phyloP scores from a whole-genome alignment of 2,888 invertebrate species.

The Spilarctia lutea region DNA sequence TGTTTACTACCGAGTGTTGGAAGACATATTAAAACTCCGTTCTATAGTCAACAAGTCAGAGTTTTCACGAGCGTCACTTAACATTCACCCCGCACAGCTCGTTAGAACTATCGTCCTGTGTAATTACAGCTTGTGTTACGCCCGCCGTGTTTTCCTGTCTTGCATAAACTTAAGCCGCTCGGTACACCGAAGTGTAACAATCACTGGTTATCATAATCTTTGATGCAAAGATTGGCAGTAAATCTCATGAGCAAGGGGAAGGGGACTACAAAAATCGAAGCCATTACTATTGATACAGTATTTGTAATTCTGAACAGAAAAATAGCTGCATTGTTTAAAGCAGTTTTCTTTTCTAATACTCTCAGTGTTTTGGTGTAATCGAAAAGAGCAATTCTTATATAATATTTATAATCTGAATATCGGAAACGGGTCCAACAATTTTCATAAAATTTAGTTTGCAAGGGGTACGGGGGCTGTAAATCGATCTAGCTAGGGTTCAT shows the following conservation, averaged over 20 bases:
- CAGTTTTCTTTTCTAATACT: no score
- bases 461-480: no score
- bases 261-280: no score
- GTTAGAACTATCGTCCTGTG: slow-evolving; percentile 65
- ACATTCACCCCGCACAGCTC: slow-evolving; percentile 61
- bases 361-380: no score
- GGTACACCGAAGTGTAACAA: slow-evolving; percentile 48
- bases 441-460: no score
- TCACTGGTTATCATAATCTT: not conserved
- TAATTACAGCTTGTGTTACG: slow-evolving; percentile 67
- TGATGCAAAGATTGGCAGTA: not conserved
- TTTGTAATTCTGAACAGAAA: not conserved
- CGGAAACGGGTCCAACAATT: no score
- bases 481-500: no score
- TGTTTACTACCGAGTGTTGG: not conserved
- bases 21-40: slow-evolving; percentile 1
- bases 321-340: not conserved
- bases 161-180: slow-evolving; percentile 53
- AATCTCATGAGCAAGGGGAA: no score
- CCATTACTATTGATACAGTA: no score
- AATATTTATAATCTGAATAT: no score
- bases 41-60: slow-evolving; percentile 18
- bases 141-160: slow-evolving; percentile 63
- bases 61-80: slow-evolving; percentile 27
- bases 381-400: no score